Evolutionary conservation across 2,888 invertebrate genomes (phyloP).

Genomic region (Acrobasis repandana): DNA sequence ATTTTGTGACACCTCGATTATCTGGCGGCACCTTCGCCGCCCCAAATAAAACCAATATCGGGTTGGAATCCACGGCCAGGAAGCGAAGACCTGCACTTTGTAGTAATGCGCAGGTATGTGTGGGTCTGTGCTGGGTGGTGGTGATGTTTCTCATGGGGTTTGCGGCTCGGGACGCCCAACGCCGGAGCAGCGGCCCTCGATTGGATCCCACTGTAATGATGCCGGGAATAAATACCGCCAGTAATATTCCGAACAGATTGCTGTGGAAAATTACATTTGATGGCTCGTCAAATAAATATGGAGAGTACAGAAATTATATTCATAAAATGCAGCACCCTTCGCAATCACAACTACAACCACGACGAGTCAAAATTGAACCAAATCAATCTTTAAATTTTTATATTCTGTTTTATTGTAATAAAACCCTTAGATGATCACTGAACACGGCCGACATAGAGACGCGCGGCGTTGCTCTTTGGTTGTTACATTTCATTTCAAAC

Average conservation of each 20-base stretch:
- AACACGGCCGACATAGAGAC: no score
- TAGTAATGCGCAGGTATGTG: neutral
- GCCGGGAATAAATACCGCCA: slow-evolving; percentile 66
- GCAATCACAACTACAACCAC: no score
- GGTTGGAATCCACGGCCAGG: slow-evolving; percentile 49
- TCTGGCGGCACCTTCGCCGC: slow-evolving; percentile 49
- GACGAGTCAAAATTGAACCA: no score
- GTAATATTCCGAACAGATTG: slow-evolving; percentile 62
- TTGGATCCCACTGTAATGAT: slow-evolving; percentile 69
- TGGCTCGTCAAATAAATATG: slow-evolving; percentile 28
- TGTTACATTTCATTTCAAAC: no score
- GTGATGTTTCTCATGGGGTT: slow-evolving; percentile 26
- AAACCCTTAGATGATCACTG: no score
- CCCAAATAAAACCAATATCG: slow-evolving; percentile 69
- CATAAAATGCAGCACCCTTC: no score
- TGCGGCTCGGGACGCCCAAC: slow-evolving; percentile 31
- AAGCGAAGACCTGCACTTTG: neutral
- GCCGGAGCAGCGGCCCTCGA: slow-evolving; percentile 48
- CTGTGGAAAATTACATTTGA: slow-evolving; percentile 55
- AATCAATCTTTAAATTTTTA: no score
- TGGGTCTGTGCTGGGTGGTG: slow-evolving; percentile 44
- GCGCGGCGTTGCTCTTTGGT: no score
- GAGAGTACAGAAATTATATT: neutral
- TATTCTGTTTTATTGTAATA: no score
- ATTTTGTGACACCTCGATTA: slow-evolving; percentile 66